Percentiles rank a stretch among this genome's conserved stretches.
These are phyloP conservation scores for Benthosema pterotum DNA, from an alignment of 2,797 vertebrate species.

Conservation along the genomic window DNA sequence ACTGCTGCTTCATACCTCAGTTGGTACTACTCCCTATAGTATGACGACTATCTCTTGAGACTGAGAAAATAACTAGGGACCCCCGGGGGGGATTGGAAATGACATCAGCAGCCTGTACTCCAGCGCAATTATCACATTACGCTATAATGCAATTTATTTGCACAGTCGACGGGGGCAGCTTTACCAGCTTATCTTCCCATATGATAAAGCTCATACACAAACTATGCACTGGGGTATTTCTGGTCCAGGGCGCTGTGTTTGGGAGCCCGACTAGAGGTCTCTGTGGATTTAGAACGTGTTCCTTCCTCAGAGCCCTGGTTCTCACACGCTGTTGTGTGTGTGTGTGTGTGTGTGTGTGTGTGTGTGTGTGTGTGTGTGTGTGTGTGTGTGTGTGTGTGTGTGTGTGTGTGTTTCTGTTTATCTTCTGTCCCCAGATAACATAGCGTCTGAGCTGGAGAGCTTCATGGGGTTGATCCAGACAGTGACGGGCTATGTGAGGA, in stretches of 20 bases:
- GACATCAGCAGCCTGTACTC: slow-evolving; percentile 40
- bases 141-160: slow-evolving; percentile 46
- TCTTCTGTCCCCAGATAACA: slow-evolving; percentile 85
- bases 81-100: slow-evolving; percentile 30
- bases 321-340: slow-evolving; percentile 15
- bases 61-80: slow-evolving; percentile 18
- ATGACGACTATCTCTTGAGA: slow-evolving; percentile 19
- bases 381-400: slow-evolving; percentile 19
- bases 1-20: neutral
- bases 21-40: slow-evolving; percentile 15
- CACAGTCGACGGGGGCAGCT: slow-evolving; percentile 33
- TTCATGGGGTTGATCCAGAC: slow-evolving; percentile 97
- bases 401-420: slow-evolving; percentile 37
- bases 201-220: slow-evolving; percentile 29
- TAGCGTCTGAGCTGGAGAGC: slow-evolving; percentile 96
- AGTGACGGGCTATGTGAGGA: slow-evolving; percentile 95
- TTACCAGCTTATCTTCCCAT: slow-evolving; percentile 42
- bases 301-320: slow-evolving; percentile 10
- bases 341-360: slow-evolving; percentile 14
- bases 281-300: slow-evolving; percentile 13
- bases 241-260: slow-evolving; percentile 12
- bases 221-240: slow-evolving; percentile 18
- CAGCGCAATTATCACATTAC: slow-evolving; percentile 58
- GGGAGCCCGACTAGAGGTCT: slow-evolving; percentile 1
- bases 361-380: slow-evolving; percentile 15